Evolutionary conservation across 1,140 invertebrate species (phyloP), one percentile per base, ranked within the genome.

Genomic region (Ceratosolen solmsi): DNA sequence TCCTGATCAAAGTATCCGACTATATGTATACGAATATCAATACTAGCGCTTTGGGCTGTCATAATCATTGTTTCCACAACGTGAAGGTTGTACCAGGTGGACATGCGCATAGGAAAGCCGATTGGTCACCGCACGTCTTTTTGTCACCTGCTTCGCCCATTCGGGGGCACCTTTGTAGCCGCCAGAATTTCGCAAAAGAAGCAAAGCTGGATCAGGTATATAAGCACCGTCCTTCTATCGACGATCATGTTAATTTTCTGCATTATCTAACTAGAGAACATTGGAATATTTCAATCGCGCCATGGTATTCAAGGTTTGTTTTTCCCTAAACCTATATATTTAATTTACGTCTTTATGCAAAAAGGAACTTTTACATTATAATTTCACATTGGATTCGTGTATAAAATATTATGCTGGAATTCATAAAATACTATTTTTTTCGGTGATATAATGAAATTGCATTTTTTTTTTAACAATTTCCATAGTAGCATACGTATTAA

Each of bases 281-380:
- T 2, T 36, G 1, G n/a, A 36, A 63, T 22, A 65, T 49, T 25
- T 38, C 51, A 7, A n/a, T 63, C 9, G 36, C 80, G 30, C 54
- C 73, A 89, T 88, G 88, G 83, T 79, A 13, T 80, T 77, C 30
- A 89, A 90, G 88, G 89, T 90, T 86, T 11, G 87, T 88, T 63
- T 22, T 38, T 13, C 79, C 68, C 3, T 22, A 54, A 54, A 3
- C 3, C 5, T 54, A 8, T 46, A 46, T 46, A 46, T 46, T 7
- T 46, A 46, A 46, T 46, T n/a, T n/a, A n/a, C n/a, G n/a, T n/a
- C n/a, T n/a, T n/a, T n/a, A n/a, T n/a, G n/a, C n/a, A n/a, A n/a
- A n/a, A n/a, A n/a, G n/a, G n/a, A n/a, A n/a, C n/a, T n/a, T n/a
- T n/a, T n/a, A n/a, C n/a, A n/a, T n/a, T n/a, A n/a, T n/a, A n/a